Conservation (phyloP, 2,888 invertebrate species). For the Abrostola triplasia region DNA sequence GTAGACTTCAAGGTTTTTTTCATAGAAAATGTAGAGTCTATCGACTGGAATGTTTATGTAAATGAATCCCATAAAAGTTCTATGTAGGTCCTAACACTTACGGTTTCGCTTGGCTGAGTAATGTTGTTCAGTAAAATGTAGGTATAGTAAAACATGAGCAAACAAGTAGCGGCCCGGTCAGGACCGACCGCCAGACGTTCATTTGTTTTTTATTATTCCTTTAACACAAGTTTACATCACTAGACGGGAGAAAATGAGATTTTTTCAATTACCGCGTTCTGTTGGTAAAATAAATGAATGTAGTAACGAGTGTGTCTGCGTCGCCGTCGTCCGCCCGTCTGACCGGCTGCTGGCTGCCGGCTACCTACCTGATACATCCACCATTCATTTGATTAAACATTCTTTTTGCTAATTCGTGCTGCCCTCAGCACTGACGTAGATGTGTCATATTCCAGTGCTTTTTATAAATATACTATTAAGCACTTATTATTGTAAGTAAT, state of each 20-base stretch:
- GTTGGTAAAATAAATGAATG: constrained; percentile 72
- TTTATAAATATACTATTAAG: constrained; percentile 25
- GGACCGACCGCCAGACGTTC: constrained; percentile 53
- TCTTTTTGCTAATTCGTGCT: constrained; percentile 64
- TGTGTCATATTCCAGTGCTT: constrained; percentile 43
- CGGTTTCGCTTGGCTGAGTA: constrained; percentile 43
- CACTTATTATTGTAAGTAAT: constrained; percentile 29
- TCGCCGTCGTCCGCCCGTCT: constrained; percentile 29
- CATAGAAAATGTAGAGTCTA: constrained; percentile 20
- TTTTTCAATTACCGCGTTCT: constrained; percentile 80
- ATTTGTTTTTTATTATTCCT: constrained; percentile 62
- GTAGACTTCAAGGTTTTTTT: constrained; percentile 20
- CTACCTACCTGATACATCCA: constrained; percentile 53
- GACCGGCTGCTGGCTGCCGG: constrained; percentile 48
- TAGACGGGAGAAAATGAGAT: constrained; percentile 75
- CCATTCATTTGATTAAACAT: constrained; percentile 65
- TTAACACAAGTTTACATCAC: constrained; percentile 70
- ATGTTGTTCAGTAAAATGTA: constrained; percentile 37
- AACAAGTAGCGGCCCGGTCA: constrained; percentile 46
- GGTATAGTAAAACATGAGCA: constrained; percentile 38
- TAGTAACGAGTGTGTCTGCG: constrained; percentile 56
- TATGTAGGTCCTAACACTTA: constrained; percentile 39
- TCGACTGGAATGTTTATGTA: constrained; percentile 32
- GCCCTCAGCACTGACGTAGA: constrained; percentile 15
- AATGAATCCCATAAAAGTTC: constrained; percentile 44